phyloP scores from a whole-genome alignment of 2,797 vertebrate species.

The Sebastes glaucus region DNA sequence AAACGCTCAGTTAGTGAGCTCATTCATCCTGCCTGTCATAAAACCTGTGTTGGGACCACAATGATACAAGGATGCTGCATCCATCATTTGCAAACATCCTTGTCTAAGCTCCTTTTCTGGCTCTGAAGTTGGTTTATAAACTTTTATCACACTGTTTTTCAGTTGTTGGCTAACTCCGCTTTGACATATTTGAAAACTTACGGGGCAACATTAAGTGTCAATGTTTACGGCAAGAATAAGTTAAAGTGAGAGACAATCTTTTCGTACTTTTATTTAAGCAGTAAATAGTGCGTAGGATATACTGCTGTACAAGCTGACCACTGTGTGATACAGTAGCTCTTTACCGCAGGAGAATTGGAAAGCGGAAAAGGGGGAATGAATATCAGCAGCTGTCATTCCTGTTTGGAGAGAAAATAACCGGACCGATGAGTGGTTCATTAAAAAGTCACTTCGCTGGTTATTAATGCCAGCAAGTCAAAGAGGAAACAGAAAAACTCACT shows the following conservation, averaged over 20 bases:
- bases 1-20: constrained; percentile 52
- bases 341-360: background rate
- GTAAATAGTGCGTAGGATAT: background rate
- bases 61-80: constrained; percentile 69
- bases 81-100: constrained; percentile 61
- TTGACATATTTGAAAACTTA: background rate
- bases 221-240: background rate
- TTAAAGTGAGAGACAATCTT: background rate
- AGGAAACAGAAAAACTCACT: constrained; percentile 12
- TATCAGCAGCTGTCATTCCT: constrained; percentile 31
- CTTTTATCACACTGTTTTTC: constrained; percentile 7
- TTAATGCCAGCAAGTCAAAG: constrained; percentile 49
- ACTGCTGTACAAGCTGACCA: background rate
- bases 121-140: constrained; percentile 2
- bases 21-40: constrained; percentile 72
- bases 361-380: background rate
- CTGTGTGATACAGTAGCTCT: background rate
- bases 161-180: constrained; percentile 7
- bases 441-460: constrained; percentile 26
- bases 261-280: background rate
- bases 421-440: constrained; percentile 21
- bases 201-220: background rate
- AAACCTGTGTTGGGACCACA: constrained; percentile 57
- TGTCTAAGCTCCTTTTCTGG: constrained; percentile 25
- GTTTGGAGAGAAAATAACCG: constrained; percentile 2